Evolutionary conservation across 2,888 invertebrate genomes (phyloP).

Genomic region (Mythimna loreyi): DNA sequence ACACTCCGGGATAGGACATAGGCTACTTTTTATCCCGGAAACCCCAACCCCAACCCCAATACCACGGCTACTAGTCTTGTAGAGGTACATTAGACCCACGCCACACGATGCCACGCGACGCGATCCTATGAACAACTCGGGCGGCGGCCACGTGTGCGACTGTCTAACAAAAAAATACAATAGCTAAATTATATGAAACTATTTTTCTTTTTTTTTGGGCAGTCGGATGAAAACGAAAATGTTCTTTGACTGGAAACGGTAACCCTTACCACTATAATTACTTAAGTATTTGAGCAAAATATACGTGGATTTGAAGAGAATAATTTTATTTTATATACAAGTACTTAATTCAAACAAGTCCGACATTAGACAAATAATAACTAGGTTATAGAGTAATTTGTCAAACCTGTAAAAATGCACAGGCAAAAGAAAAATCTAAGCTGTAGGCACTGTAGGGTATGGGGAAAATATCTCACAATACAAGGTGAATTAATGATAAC

Average conservation of each 20-base stretch:
- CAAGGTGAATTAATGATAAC: neutral
- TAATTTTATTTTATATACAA: no score
- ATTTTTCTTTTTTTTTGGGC: no score
- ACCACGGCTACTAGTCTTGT: no score
- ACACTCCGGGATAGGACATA: no score
- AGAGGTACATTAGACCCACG: no score
- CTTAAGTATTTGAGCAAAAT: neutral
- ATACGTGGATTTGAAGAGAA: neutral
- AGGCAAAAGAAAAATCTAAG: conserved; percentile 4
- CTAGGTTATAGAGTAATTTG: neutral
- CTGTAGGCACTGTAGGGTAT: conserved; percentile 3
- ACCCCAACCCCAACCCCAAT: no score
- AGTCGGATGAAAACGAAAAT: neutral
- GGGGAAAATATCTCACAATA: neutral
- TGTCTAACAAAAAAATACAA: no score
- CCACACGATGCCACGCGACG: no score
- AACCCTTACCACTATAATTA: neutral
- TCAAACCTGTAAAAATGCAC: neutral
- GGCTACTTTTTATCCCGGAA: no score
- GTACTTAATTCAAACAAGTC: neutral
- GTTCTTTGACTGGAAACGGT: neutral
- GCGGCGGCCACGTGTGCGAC: no score
- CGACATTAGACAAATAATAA: neutral
- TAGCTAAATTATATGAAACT: no score
- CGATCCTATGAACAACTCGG: no score